phyloP scores from a whole-genome alignment of 1,140 invertebrate species.

The Zelostemma sp. region DNA sequence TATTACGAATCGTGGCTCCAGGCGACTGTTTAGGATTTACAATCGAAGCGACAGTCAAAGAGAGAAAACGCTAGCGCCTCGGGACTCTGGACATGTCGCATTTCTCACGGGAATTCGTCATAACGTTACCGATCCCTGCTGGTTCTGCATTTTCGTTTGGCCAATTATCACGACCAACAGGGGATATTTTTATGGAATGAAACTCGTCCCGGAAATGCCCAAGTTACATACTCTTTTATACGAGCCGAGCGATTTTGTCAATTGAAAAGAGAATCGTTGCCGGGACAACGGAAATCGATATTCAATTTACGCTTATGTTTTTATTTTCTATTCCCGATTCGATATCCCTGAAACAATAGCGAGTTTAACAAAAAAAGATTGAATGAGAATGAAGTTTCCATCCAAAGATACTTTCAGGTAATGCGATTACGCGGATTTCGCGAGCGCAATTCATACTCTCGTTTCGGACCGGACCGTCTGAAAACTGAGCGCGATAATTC shows the following conservation, averaged over 20 bases:
- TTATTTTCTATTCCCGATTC: too few relatives aligned
- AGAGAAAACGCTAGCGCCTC: conserved; percentile 4
- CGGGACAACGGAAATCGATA: too few relatives aligned
- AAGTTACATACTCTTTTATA: too few relatives aligned
- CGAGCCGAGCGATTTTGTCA: too few relatives aligned
- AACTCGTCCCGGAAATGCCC: too few relatives aligned
- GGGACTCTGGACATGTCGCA: conserved; percentile 4
- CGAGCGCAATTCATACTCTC: too few relatives aligned
- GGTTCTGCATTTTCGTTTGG: background rate
- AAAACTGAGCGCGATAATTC: conserved; percentile 52
- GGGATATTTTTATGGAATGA: too few relatives aligned
- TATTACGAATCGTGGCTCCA: conserved; percentile 17
- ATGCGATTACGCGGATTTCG: conserved; percentile 33
- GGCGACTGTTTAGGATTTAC: conserved; percentile 26
- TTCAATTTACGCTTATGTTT: too few relatives aligned
- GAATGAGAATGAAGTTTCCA: conserved; percentile 23
- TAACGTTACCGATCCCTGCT: conserved; percentile 7
- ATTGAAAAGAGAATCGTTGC: too few relatives aligned
- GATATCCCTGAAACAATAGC: too few relatives aligned
- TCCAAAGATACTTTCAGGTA: conserved; percentile 29
- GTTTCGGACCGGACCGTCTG: conserved; percentile 21
- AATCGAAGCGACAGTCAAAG: conserved; percentile 23
- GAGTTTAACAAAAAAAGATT: too few relatives aligned
- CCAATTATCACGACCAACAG: background rate
- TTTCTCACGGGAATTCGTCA: conserved; percentile 32